Conservation (phyloP, 1,140 invertebrate species). For the Brachystomella parvula region DNA sequence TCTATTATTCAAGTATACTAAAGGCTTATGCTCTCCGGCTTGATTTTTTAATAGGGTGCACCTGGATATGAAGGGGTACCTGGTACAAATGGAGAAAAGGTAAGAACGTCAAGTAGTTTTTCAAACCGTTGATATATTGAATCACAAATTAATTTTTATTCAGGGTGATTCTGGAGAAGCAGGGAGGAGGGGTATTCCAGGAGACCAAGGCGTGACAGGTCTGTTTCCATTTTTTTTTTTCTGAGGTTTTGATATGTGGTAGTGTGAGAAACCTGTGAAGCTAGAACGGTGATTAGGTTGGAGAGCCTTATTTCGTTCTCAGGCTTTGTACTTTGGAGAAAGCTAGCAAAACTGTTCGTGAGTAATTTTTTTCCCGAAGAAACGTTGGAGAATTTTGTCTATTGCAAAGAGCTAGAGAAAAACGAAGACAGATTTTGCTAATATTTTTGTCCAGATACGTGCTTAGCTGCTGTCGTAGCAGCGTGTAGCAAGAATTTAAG, state of each 20-base stretch:
- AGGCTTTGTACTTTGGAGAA: not conserved
- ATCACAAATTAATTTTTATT: not conserved
- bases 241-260: not conserved
- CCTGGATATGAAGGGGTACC: slow-evolving; percentile 25
- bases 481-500: not conserved
- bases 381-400: not conserved
- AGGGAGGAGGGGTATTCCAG: slow-evolving; percentile 24
- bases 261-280: not conserved
- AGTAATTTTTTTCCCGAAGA: not conserved
- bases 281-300: not conserved
- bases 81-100: slow-evolving; percentile 19
- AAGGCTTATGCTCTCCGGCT: not conserved
- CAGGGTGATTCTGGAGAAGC: slow-evolving; percentile 26
- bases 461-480: not conserved
- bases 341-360: not conserved
- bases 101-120: not conserved
- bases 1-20: not conserved
- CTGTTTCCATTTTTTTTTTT: not conserved
- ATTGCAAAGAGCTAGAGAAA: not conserved
- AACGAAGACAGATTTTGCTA: not conserved
- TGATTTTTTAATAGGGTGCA: slow-evolving; percentile 24
- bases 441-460: not conserved
- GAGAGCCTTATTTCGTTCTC: too few relatives aligned
- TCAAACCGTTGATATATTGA: not conserved
- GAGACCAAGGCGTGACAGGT: slow-evolving; percentile 26